A percentile compares a stretch with the other conserved stretches of the same genome.
Evolutionary conservation across 1,140 invertebrate species (phyloP).

Genomic region (Penaeus chinensis): DNA sequence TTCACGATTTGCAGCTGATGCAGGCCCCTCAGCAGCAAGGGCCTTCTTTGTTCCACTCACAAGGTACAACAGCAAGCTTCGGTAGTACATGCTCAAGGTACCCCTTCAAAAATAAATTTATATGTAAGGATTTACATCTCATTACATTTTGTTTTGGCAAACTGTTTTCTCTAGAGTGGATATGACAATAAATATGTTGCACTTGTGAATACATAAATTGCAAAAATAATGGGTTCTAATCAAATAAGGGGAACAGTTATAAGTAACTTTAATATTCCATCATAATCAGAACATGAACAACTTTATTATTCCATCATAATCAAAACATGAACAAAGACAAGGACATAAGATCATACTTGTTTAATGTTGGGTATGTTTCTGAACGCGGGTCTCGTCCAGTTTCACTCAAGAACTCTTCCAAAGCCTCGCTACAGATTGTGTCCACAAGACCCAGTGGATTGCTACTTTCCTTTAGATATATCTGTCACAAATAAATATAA

Average conservation of each 20-base stretch:
- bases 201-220: too few relatives aligned
- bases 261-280: neutral
- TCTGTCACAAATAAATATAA: conserved; percentile 8
- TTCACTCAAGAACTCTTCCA: conserved; percentile 66
- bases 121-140: neutral
- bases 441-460: conserved; percentile 66
- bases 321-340: neutral
- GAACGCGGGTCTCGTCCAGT: conserved; percentile 70
- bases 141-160: neutral
- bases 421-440: conserved; percentile 65
- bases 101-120: conserved; percentile 28
- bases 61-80: conserved; percentile 31
- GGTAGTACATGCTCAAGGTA: conserved; percentile 32
- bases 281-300: neutral
- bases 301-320: neutral
- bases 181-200: too few relatives aligned
- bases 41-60: conserved; percentile 42
- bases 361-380: conserved; percentile 74
- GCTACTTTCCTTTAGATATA: conserved; percentile 62
- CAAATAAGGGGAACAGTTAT: too few relatives aligned
- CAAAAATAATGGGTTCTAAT: too few relatives aligned
- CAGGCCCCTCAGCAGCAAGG: conserved; percentile 71
- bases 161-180: too few relatives aligned
- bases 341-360: conserved; percentile 69
- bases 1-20: conserved; percentile 68